Conservation (phyloP, 2,888 invertebrate genomes). For the Sarcophaga variegata region DNA sequence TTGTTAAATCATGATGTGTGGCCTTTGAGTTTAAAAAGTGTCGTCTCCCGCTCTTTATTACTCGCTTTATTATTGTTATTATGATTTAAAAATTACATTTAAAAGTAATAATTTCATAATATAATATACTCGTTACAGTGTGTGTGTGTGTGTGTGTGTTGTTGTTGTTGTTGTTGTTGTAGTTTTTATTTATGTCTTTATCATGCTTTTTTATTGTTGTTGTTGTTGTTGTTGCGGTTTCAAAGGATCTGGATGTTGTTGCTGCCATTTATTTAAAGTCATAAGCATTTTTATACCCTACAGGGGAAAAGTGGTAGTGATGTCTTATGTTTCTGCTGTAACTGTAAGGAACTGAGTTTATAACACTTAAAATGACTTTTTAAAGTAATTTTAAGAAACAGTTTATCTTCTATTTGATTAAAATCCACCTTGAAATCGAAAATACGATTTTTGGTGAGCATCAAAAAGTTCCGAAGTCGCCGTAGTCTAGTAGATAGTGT, state of each 20-base stretch:
- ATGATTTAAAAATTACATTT: slow-evolving; percentile 31
- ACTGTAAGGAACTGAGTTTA: too few relatives aligned
- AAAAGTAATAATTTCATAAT: slow-evolving; percentile 49
- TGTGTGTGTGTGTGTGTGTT: not conserved
- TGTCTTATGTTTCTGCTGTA: too few relatives aligned
- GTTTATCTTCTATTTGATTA: too few relatives aligned
- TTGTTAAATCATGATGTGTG: slow-evolving; percentile 28
- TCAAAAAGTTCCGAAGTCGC: too few relatives aligned
- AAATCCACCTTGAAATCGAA: too few relatives aligned
- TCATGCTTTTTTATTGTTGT: not conserved
- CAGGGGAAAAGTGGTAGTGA: too few relatives aligned
- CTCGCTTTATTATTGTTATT: not conserved
- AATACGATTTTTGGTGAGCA: too few relatives aligned
- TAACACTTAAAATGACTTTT: too few relatives aligned
- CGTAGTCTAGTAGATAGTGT: too few relatives aligned
- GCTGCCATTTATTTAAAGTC: too few relatives aligned
- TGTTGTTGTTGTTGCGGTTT: not conserved
- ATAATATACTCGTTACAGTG: not conserved
- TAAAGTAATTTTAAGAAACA: too few relatives aligned
- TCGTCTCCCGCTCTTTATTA: slow-evolving; percentile 9
- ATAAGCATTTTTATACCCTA: too few relatives aligned
- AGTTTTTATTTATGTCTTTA: not conserved
- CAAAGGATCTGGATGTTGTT: not conserved
- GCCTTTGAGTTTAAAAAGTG: slow-evolving; percentile 25
- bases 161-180: not conserved